Evolutionary conservation across 2,113 vertebrate genomes (phyloP), one percentile per base, ranked within the genome.

Genomic region (Microcebus murinus): DNA sequence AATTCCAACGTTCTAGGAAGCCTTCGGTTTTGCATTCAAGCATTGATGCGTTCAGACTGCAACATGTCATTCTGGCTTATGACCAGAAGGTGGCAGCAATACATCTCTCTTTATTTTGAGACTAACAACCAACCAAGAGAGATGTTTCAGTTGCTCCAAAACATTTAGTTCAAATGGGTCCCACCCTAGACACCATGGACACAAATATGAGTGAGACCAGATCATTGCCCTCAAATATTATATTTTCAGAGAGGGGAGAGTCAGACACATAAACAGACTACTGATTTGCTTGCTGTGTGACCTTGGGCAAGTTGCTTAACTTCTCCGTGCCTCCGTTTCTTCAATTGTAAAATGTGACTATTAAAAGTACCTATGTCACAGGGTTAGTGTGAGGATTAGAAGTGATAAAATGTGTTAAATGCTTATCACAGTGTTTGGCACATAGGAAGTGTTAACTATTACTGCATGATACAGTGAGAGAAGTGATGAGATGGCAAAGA

Each of bases 1-100:
- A 87, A 77, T 85, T 45, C 13, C 29, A 61, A 6, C 0, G 4
- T 80, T 83, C 15, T 5, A 13, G 21, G 36, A 14, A 77, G 2
- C 21, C 39, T 25, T 3, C 18, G 36, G 31, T 79, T 18, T 61
- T 12, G 20, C 68, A 1, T 34, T 81, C 20, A 74, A 86, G 31
- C 29, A 20, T 4, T 14, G 18, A 52, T 21, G 70, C 4, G 12
- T 36, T 57, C 29, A 34, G 76, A 77, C 12, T 7, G 65, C 59
- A 81, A 29, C 8, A 52, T 90, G 94, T 84, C 68, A 87, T 97
- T 97, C 90, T 63, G 8, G 1, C 2, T 70, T 82, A 5, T 90
- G n/a, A 82, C 92, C 97, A 97, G 94, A 48, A 91, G 97, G 55
- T 97, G 97, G 97, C 95, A 97, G 97, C 94, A 98, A 85, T 45